Evolutionary conservation across 35 echinoderm and acorn worm species (phyloP), one percentile per base, ranked within the genome.

Genomic region (Apostichopus japonicus): DNA sequence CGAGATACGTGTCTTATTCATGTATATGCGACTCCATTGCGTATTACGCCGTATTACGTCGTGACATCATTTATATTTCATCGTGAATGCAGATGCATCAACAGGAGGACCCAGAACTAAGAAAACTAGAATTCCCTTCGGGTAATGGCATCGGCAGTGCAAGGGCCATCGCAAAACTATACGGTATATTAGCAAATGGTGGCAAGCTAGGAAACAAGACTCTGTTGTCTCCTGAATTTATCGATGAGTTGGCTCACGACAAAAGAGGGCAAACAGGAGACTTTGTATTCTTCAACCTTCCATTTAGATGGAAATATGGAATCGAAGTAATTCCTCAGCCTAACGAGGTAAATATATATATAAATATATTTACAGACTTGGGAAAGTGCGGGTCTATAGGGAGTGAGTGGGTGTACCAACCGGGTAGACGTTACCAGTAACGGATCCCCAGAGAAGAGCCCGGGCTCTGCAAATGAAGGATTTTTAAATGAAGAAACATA

Each of bases 71-170:
- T 67, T 67, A 10, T 67, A 67, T 10, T 67, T 65, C 16, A 65
- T 65, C 16, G 10, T 65, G 1, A 1, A 65, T 65, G 0, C 9
- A 13, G 9, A 17, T 65, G 9, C 9, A 17, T 17, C 62, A 10
- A 65, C 16, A 17, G 6, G 62, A 13, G 16, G 62, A 13, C 9
- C 16, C 16, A 17, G 10, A 65, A 65, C 0, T 65, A 65, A 65
- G 62, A 65, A 17, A 65, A 13, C 16, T 94, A 1, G 94, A 94
- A 83, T 70, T 93, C 6, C 88, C 96, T 23, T 95, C 96, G 6
- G 92, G 76, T 5, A 55, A 23, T 56, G 96, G 96, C 10, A 78
- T 93, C 56, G 96, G 88, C 10, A 95, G 94, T 15, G 96, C 96
- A 1, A 77, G 79, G 55, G 92, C 71, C 0, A 10, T 98, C 44